Evolutionary conservation across 2,888 invertebrate genomes (phyloP), one percentile per base, ranked within the genome.

Genomic region (Tetragnatha montana): DNA sequence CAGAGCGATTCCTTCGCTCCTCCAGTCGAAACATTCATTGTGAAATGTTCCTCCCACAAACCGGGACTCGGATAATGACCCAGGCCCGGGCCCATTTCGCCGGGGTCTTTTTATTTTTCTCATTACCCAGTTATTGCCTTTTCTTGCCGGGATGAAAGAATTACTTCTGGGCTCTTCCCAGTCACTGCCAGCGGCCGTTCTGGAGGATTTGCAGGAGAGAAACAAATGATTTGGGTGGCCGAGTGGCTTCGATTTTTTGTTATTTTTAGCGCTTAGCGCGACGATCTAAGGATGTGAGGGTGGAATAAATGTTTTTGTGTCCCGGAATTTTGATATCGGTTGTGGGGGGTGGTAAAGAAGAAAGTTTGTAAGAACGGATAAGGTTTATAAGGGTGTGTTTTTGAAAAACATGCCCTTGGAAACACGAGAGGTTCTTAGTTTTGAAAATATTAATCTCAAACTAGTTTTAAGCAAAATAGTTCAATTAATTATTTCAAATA

Each of bases 61-160:
- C 19, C 50, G 12, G 50, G 19, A n/a, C 50, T 49, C n/a, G 50
- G 76, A 19, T 76, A 76, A 76, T 76, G 51, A 76, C 76, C n/a
- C 50, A 17, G 12, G 17, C 50, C 50, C 4, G 74, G 35, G 35
- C 8, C 76, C 76, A 76, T 76, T 76, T 19, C 10, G 50, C n/a
- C 4, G 8, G 4, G 50, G 76, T 60, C 60, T 60, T 60, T 60
- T 60, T 60, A 60, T 60, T 60, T 60, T 60, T 60, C 6, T 22
- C 74, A 22, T 74, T 49, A 75, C 75, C 19, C 78, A 17, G 60
- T 78, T 78, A 78, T 78, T 78, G 60, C 78, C 60, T 60, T 22
- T 78, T 50, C 22, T 60, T 78, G 7, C 22, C 14, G 60, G 60
- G 78, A 78, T 78, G 22, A 17, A 60, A 60, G 60, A 78, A 78